Base-by-base conservation (phyloP, 2,113 vertebrate genomes). In the Heterochromis multidens region DNA sequence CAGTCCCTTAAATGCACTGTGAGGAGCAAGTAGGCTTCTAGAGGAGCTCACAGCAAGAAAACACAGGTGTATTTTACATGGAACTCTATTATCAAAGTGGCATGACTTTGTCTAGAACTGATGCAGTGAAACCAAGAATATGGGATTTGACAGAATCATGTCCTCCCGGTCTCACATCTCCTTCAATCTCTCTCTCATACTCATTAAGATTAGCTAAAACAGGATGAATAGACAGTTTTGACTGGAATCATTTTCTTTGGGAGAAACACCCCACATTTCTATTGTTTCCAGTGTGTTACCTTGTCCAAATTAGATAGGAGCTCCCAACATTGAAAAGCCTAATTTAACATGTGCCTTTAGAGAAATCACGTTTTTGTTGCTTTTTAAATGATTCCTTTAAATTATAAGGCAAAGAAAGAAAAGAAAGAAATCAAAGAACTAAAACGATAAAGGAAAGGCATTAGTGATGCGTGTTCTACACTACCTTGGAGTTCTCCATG, bases 401-500 rank as follows among this genome's bases (percentile, higher is more conserved):
- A 21, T 56, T n/a, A n/a, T 4, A 56, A n/a, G 14, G 2, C 14
- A 49, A 56, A 56, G 4, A 56, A 21, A 54, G 21, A 9, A 9
- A 21, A 6, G 7, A 54, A 56, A 11, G 5, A n/a, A 5, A 56
- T 56, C 54, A 31, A 7, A 13, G 67, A 52, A 13, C 43, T 74
- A 13, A 52, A 52, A 31, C 25, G 23, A 52, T 46, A 70, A 70
- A 70, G 67, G 54, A 54, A 31, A 59, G 35, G 21, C 49, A 35
- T 52, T 31, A 19, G 27, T 5, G 11, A 46, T 9, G 10, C 6
- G 16, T 25, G 11, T 25, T n/a, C 83, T 85, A 70, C 65, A 27
- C 23, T 46, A 98, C 98, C 97, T 99, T 99, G 7, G 98, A 99
- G 95, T 99, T 99, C 93, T 99, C 99, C 99, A 99, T 99, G 37